These are phyloP conservation scores for Phylloscopus trochilus DNA, from an alignment of 2,113 vertebrate species.

Conservation along the genomic window DNA sequence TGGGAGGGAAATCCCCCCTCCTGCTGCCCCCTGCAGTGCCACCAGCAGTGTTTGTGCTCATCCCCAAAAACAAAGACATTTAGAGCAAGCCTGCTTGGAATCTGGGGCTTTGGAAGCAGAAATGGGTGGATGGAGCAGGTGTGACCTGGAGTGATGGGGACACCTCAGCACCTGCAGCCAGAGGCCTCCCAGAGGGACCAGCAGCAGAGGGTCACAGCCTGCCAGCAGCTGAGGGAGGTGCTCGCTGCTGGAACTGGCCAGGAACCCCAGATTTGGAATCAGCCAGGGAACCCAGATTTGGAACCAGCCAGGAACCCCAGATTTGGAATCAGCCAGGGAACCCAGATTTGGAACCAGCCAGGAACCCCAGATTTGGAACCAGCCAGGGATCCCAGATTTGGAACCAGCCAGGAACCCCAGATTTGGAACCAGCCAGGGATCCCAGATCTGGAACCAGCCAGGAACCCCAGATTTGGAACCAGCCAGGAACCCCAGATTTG, in stretches of 20 bases:
- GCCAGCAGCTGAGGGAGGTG: neutral
- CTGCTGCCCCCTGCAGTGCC: neutral
- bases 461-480: too few species aligned
- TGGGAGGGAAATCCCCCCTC: neutral
- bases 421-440: too few species aligned
- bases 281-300: too few species aligned
- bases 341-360: neutral
- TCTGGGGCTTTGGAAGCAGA: neutral
- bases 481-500: too few species aligned
- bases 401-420: too few species aligned
- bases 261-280: neutral
- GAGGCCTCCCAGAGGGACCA: neutral
- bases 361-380: too few species aligned
- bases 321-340: neutral
- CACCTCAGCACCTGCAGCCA: neutral
- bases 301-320: neutral
- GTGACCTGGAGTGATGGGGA: rapidly evolving
- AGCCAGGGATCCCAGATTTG: too few species aligned
- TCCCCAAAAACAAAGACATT: neutral
- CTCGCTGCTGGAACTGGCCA: neutral
- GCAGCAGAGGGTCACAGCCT: neutral
- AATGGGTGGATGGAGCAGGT: neutral
- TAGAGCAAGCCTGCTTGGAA: neutral
- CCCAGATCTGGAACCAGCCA: too few species aligned
- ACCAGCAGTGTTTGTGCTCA: neutral